Conservation (phyloP, 2,888 invertebrate genomes). For the Dione juno region DNA sequence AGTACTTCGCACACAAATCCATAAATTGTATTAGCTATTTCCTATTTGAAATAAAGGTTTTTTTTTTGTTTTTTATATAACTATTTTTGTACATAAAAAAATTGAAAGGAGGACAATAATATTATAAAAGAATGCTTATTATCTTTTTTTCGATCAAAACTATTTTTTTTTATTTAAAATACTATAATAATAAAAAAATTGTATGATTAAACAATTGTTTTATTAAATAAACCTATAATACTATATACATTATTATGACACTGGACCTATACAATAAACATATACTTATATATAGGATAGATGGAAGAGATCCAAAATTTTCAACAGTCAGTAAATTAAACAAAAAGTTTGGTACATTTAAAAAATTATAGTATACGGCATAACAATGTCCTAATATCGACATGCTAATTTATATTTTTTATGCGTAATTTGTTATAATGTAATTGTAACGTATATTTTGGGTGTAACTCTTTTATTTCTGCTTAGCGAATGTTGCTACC, state of each 20-base stretch:
- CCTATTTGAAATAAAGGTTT: not conserved
- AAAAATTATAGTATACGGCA: not conserved
- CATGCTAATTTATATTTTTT: not conserved
- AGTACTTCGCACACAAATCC: too few relatives aligned
- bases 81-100: not conserved
- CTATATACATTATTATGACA: conserved; percentile 12
- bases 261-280: not conserved
- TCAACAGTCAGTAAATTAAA: conserved; percentile 12
- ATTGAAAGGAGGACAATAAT: conserved; percentile 13
- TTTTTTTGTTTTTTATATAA: not conserved
- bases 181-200: not conserved
- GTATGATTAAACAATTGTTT: conserved; percentile 4
- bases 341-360: not conserved
- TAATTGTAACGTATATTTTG: too few relatives aligned
- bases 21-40: too few relatives aligned
- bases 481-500: not conserved
- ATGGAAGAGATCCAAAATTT: not conserved
- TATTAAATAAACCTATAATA: conserved; percentile 14
- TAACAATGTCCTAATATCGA: not conserved
- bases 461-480: not conserved
- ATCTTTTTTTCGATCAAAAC: not conserved
- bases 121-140: not conserved
- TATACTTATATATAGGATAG: not conserved
- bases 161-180: not conserved
- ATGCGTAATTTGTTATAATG: too few relatives aligned